Conservation (phyloP, 1,140 invertebrate species). For the Zaprionus vittiger region DNA sequence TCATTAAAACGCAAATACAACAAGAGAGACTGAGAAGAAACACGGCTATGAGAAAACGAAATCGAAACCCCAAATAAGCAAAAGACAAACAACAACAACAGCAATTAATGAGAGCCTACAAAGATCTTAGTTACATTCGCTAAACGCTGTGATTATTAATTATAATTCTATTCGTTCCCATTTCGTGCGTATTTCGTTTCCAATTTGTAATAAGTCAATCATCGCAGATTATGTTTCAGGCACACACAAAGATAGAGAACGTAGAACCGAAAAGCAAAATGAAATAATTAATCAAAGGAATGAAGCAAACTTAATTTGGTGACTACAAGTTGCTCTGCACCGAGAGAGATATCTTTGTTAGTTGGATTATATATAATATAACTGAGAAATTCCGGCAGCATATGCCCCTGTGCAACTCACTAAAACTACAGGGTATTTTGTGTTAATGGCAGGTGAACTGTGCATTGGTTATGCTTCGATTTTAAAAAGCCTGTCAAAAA, state of each 20-base stretch:
- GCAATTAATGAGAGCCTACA: conserved; percentile 38
- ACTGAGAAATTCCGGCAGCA: too few species aligned
- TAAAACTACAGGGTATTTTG: conserved; percentile 13
- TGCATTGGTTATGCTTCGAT: conserved; percentile 26
- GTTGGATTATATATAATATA: background rate
- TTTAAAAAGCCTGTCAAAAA: conserved; percentile 43
- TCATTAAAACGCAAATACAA: conserved; percentile 55
- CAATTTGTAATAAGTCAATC: conserved; percentile 72
- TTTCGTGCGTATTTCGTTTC: conserved; percentile 34
- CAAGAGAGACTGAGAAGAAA: conserved; percentile 23
- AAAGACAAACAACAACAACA: conserved; percentile 35
- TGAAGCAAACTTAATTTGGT: background rate
- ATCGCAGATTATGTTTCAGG: conserved; percentile 40
- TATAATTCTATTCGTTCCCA: conserved; percentile 38
- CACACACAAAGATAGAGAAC: background rate
- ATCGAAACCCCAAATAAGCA: conserved; percentile 41
- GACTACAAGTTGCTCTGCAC: conserved; percentile 6
- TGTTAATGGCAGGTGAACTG: conserved; percentile 3
- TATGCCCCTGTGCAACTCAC: background rate
- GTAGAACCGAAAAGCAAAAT: conserved; percentile 21
- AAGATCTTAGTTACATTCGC: conserved; percentile 66
- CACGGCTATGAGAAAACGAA: conserved; percentile 36
- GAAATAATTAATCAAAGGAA: conserved; percentile 43
- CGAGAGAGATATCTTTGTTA: background rate
- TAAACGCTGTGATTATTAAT: conserved; percentile 65